Percentiles rank a stretch among this genome's conserved stretches.
These are phyloP conservation scores for Ranitomeya variabilis DNA, from an alignment of 2,113 vertebrate genomes.

Conservation along the genomic window DNA sequence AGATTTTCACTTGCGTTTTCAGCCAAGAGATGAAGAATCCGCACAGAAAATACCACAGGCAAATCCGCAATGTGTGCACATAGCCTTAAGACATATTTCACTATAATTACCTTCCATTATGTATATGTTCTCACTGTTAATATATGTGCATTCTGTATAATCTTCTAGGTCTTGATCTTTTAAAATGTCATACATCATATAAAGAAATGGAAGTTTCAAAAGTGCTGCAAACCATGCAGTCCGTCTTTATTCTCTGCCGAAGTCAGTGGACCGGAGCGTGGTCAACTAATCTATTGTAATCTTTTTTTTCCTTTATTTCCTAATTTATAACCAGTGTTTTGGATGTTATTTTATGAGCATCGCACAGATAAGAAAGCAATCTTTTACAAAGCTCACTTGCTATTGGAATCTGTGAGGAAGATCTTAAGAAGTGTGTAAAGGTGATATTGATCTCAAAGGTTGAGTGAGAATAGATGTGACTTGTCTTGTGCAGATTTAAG, in stretches of 20 bases:
- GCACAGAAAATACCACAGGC: too few species aligned
- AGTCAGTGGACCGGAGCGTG: slow-evolving; percentile 44
- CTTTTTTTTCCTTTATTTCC: slow-evolving; percentile 2
- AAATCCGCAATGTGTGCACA: too few species aligned
- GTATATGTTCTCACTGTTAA: background rate
- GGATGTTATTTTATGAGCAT: slow-evolving; percentile 58
- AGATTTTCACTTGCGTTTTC: too few species aligned
- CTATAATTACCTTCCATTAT: background rate
- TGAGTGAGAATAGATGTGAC: slow-evolving; percentile 25
- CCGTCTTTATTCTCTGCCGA: background rate
- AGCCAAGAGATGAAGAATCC: too few species aligned
- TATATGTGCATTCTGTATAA: slow-evolving; percentile 44
- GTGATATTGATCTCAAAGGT: slow-evolving; percentile 49
- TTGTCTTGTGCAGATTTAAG: slow-evolving; percentile 46
- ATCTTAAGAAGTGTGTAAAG: slow-evolving; percentile 31
- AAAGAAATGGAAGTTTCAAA: background rate
- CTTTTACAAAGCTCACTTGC: background rate
- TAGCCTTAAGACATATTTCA: too few species aligned
- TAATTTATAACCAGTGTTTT: slow-evolving; percentile 39
- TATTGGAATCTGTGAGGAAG: slow-evolving; percentile 44
- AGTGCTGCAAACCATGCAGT: background rate
- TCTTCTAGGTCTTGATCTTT: background rate
- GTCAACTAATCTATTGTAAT: slow-evolving; percentile 52
- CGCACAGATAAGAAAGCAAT: slow-evolving; percentile 53
- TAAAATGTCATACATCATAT: background rate